Percentiles rank a stretch among this genome's conserved stretches.
Conservation (phyloP, 2,888 invertebrate species). For the Scelioninae gen. 1 region DNA sequence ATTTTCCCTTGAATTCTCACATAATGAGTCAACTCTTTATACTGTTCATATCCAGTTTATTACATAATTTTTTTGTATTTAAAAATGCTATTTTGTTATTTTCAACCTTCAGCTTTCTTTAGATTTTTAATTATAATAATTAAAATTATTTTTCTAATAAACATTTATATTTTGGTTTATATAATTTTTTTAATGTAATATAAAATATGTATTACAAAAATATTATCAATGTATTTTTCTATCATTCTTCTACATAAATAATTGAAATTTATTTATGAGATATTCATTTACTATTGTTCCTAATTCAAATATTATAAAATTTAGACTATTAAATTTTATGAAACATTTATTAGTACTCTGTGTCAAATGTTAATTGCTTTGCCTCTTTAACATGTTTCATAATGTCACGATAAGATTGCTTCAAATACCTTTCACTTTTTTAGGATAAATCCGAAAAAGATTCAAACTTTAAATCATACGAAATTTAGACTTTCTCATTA, state of each 20-base stretch:
- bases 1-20: neutral
- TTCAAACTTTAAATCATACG: neutral
- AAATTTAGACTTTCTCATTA: neutral
- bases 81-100: neutral
- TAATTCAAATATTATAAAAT: neutral
- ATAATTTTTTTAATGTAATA: too few species aligned
- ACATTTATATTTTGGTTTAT: too few species aligned
- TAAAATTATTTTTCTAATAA: neutral
- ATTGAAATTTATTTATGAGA: neutral
- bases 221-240: too few species aligned
- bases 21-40: slow-evolving; percentile 12
- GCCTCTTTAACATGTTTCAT: neutral
- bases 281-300: neutral
- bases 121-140: neutral
- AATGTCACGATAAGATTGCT: slow-evolving; percentile 22
- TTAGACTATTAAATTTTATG: too few species aligned
- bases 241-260: too few species aligned
- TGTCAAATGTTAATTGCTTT: neutral
- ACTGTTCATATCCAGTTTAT: slow-evolving; percentile 25
- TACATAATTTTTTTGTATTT: slow-evolving; percentile 29
- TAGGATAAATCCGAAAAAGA: neutral
- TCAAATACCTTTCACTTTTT: neutral
- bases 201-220: too few species aligned
- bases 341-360: slow-evolving; percentile 5
- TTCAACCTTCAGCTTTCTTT: neutral